Conservation (phyloP, 2,113 vertebrate genomes). For the Elachura formosa region DNA sequence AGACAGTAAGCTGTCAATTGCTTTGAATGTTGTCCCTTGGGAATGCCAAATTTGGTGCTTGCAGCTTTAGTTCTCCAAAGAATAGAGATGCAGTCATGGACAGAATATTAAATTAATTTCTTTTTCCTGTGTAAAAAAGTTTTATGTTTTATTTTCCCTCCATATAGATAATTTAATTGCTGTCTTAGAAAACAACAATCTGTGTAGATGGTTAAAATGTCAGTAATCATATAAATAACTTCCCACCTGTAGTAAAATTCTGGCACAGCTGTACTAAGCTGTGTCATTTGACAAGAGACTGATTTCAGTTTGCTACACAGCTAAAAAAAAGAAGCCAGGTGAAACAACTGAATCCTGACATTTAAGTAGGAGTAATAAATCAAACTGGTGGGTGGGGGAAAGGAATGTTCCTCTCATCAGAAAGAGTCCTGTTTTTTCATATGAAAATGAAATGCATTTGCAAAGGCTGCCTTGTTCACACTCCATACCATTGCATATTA, state of each 20-base stretch:
- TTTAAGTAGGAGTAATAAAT: conserved; percentile 40
- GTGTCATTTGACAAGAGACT: neutral
- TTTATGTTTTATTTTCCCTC: neutral
- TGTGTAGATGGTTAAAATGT: neutral
- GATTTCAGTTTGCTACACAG: neutral
- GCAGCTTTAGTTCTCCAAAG: neutral
- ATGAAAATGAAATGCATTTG: neutral
- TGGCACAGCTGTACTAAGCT: neutral
- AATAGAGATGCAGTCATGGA: neutral
- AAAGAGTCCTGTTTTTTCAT: neutral
- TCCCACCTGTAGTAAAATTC: neutral
- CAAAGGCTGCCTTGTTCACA: neutral
- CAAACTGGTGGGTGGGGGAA: conserved; percentile 3
- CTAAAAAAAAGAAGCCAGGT: conserved; percentile 40
- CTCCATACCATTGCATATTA: neutral
- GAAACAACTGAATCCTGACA: conserved; percentile 24
- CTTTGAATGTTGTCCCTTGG: neutral
- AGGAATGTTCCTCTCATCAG: conserved; percentile 16
- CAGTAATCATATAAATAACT: neutral
- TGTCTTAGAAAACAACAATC: neutral
- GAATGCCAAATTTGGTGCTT: neutral
- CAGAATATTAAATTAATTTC: neutral
- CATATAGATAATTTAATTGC: neutral
- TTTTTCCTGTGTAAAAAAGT: neutral
- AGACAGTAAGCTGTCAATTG: neutral